Base-by-base conservation (phyloP, 2,797 vertebrate species). In the Triplophysa bombifrons region DNA sequence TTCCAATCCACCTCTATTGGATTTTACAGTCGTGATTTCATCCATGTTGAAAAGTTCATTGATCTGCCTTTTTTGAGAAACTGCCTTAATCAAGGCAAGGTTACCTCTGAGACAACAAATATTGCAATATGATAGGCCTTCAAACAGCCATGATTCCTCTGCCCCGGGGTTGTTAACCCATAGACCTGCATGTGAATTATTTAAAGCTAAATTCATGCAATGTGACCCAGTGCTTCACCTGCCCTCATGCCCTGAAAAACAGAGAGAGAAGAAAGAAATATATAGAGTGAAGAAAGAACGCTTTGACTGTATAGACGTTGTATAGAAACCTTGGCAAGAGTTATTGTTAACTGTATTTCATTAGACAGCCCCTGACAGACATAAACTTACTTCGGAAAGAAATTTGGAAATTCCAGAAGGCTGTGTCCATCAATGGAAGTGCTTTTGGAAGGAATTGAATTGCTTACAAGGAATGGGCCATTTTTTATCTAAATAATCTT, bases 331-430 rank as follows among this genome's bases (percentile, higher is more conserved):
- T 60, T 80, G 81, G 84, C 61, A 78, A 80, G 73, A 27, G 64
- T 83, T 82, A 84, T 85, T 67, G 80, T 81, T 84, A 20, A 72
- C 75, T 85, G 71, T 82, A 72, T 86, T 86, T 86, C 80, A 87
- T 83, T 84, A 82, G n/a, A 80, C 61, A 38, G 22, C 69, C 79
- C 66, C 55, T 87, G 84, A 88, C 83, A 85, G 80, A 86, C 58
- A 74, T 71, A 50, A 76, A 76, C 67, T 48, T 3, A 5, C 66
- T 60, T 72, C 11, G 13, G 12, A 70, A 80, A 79, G 80, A 48
- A 68, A 48, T 74, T 41, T n/a, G 64, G 60, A 66, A 84, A 86
- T 70, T 85, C 55, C 77, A 74, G 80, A 72, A 76, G 72, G 72
- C 78, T 63, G 77, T 73, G 68, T 85, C 70, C 55, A 69, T 88